Percentiles rank a stretch among this genome's conserved stretches.
These are phyloP conservation scores for Bathynomus jamesi DNA, from an alignment of 1,140 invertebrate species.

Conservation along the genomic window DNA sequence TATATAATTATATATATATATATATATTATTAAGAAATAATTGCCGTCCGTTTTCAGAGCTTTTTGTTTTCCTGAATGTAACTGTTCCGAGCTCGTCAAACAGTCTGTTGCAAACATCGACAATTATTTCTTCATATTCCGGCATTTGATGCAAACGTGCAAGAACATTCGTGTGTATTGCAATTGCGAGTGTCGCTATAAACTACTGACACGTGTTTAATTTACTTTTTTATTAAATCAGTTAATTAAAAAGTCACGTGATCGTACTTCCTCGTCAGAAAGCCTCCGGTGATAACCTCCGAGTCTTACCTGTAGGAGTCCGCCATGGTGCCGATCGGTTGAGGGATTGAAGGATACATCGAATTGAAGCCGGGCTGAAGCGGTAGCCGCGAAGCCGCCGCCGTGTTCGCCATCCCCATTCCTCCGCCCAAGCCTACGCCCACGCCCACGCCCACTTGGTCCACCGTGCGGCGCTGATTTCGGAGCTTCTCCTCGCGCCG, in stretches of 20 bases:
- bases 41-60: too few relatives aligned
- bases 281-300: background rate
- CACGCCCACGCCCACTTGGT: conserved; percentile 36
- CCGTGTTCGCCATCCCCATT: conserved; percentile 30
- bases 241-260: too few relatives aligned
- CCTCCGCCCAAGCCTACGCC: conserved; percentile 11
- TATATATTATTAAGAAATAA: conserved; percentile 9
- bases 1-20: conserved; percentile 7
- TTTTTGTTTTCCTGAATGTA: too few relatives aligned
- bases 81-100: too few relatives aligned
- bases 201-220: too few relatives aligned
- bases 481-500: conserved; percentile 52
- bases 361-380: conserved; percentile 82
- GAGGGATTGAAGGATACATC: conserved; percentile 91
- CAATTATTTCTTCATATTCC: too few relatives aligned
- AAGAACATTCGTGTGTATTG: too few relatives aligned
- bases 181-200: too few relatives aligned
- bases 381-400: conserved; percentile 57
- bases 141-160: too few relatives aligned
- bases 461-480: conserved; percentile 43
- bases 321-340: conserved; percentile 84
- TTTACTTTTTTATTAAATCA: too few relatives aligned
- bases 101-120: too few relatives aligned
- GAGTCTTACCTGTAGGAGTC: conserved; percentile 77
- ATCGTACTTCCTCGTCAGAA: too few relatives aligned